Base-by-base conservation (phyloP, 1,140 invertebrate genomes). In the Whitmania pigra region DNA sequence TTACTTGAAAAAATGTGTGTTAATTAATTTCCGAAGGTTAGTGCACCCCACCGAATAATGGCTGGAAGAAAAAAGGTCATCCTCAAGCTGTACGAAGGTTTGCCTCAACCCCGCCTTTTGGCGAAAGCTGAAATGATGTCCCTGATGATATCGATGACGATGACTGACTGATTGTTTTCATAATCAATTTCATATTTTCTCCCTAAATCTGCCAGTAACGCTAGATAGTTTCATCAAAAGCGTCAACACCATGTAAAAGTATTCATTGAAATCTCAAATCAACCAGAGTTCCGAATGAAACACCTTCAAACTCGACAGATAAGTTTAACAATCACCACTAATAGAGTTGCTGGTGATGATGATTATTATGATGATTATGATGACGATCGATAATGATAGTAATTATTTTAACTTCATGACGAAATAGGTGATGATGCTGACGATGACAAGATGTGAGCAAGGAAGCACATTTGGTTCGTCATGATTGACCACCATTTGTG, bases 381-480 rank as follows among this genome's bases (percentile, higher is more conserved):
- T 71, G 74, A 74, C 27, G 69, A 72, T 53, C 31, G 69, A 71
- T 53, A 40, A 71, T 71, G 69, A 71, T 67, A 54, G 54, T 71
- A 40, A 71, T 53, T 11, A 71, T 53, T 11, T 60, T 71, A 40
- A 71, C n/a, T n/a, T 71, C 36, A 71, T 71, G 69, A 71, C 36
- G 67, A 68, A n/a, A n/a, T n/a, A n/a, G 36, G n/a, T 69, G 67
- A 69, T 49, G 67, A 69, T 69, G n/a, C 13, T 69, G 36, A 40
- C 40, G 20, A 69, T 69, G n/a, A 69, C 22, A 3, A 5, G 43
- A 17, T 15, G 11, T 49, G 43, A 17, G 9, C 15, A 20, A 69
- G 27, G 67, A 69, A 31, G 67, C n/a, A 49, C 43, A 49, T 49
- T 13, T 49, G 43, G 43, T 49, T 49, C 43, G 5, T 17, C 9